These are phyloP conservation scores for Diadema setosum DNA, from an alignment of 35 echinoderm and acorn worm species.

Conservation along the genomic window DNA sequence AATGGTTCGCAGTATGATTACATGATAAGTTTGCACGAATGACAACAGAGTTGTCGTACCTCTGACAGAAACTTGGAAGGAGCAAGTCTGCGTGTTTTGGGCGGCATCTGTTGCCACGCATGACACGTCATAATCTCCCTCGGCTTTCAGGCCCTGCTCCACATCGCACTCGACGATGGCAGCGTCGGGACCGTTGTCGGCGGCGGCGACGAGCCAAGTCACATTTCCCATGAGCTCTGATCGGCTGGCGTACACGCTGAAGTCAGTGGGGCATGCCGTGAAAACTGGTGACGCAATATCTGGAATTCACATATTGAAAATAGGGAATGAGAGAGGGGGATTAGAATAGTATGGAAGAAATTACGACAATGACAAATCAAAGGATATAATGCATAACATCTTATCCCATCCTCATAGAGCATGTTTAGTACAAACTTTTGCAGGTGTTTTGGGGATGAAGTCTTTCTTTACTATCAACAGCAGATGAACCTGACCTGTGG, in stretches of 20 bases:
- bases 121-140: conserved; percentile 24
- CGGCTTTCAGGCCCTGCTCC: not conserved
- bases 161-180: conserved; percentile 3
- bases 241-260: not conserved
- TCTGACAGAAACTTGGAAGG: conserved; percentile 41
- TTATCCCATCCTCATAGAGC: too few relatives aligned
- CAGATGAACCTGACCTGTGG: too few relatives aligned
- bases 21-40: not conserved
- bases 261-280: not conserved
- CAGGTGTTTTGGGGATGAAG: too few relatives aligned
- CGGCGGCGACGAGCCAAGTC: not conserved
- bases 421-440: too few relatives aligned
- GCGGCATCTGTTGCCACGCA: conserved; percentile 50
- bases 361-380: too few relatives aligned
- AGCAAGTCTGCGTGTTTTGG: conserved; percentile 26
- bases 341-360: too few relatives aligned
- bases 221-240: not conserved
- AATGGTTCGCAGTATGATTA: not conserved
- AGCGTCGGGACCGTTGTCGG: conserved; percentile 12
- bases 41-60: not conserved
- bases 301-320: not conserved
- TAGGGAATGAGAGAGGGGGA: too few relatives aligned
- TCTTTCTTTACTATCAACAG: too few relatives aligned
- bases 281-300: conserved; percentile 9
- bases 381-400: too few relatives aligned